A percentile compares a stretch with the other conserved stretches of the same genome.
Evolutionary conservation across 2,888 invertebrate genomes (phyloP).

Genomic region (Pollenia labialis): DNA sequence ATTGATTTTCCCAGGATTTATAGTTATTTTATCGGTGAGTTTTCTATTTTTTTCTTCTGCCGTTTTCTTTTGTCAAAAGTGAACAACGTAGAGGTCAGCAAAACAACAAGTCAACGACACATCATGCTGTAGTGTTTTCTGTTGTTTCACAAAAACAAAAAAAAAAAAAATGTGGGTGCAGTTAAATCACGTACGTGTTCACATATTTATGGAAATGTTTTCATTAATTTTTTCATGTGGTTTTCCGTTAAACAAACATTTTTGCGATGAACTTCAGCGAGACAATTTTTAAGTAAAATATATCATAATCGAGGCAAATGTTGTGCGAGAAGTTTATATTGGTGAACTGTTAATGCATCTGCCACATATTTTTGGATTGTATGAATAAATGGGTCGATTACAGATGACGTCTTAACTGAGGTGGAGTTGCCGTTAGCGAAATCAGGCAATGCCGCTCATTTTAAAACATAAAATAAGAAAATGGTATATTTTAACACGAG

Average conservation of each 20-base stretch:
- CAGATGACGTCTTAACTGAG: too few species aligned
- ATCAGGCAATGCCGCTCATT: too few species aligned
- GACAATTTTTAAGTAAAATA: neutral
- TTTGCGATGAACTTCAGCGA: neutral
- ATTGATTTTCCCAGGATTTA: conserved; percentile 41
- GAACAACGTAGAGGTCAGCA: conserved; percentile 70
- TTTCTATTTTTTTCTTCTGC: conserved; percentile 8
- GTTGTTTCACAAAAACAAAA: conserved; percentile 2
- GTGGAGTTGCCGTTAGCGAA: too few species aligned
- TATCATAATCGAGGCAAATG: neutral
- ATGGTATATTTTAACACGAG: too few species aligned
- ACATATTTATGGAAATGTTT: neutral
- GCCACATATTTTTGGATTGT: too few species aligned
- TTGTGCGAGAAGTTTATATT: neutral
- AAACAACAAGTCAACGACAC: conserved; percentile 67
- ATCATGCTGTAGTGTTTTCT: conserved; percentile 45
- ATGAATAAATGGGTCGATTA: too few species aligned
- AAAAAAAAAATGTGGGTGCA: conserved; percentile 11
- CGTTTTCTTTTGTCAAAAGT: conserved; percentile 36
- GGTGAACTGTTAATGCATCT: too few species aligned
- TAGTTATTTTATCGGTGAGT: conserved; percentile 36
- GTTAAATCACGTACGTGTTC: conserved; percentile 37
- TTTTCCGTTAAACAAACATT: neutral
- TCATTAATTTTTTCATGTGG: neutral
- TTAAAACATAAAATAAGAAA: too few species aligned